Evolutionary conservation across 37 sponge, comb jelly and placozoan species (phyloP).

Genomic region (Beroe forskalii): DNA sequence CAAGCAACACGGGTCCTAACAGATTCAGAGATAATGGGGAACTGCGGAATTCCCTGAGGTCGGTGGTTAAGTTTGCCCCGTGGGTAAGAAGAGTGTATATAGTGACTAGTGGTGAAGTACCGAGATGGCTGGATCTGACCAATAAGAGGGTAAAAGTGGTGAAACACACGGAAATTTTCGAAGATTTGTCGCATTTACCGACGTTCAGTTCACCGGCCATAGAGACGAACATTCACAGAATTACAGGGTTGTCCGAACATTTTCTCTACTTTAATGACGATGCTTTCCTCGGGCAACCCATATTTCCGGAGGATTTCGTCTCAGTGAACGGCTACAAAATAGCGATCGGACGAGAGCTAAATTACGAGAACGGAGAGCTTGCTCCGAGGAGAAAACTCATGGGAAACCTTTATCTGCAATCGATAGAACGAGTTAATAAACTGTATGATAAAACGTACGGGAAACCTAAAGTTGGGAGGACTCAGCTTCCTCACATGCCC

Average conservation of each 20-base stretch:
- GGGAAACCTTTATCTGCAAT: constrained; percentile 87
- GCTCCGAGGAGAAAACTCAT: constrained; percentile 67
- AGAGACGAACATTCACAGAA: constrained; percentile 88
- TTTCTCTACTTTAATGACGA: constrained; percentile 98
- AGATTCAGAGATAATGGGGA: constrained; percentile 68
- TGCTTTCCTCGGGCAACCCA: constrained; percentile 84
- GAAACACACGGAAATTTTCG: constrained; percentile 89
- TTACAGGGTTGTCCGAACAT: constrained; percentile 79
- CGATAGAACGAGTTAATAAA: constrained; percentile 79
- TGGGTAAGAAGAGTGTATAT: constrained; percentile 93
- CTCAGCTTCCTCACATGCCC: constrained; percentile 95
- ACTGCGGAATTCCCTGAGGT: constrained; percentile 86
- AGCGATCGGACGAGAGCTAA: constrained; percentile 85
- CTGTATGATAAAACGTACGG: constrained; percentile 82
- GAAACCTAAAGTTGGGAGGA: constrained; percentile 68
- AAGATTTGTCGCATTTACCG: constrained; percentile 86
- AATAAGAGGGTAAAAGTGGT: constrained; percentile 79
- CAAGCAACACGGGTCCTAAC: background rate
- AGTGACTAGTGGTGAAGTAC: constrained; percentile 97
- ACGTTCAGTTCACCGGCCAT: constrained; percentile 97
- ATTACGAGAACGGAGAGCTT: background rate
- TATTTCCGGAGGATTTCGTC: constrained; percentile 90
- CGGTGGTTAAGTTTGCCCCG: constrained; percentile 82
- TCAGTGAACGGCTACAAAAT: constrained; percentile 66
- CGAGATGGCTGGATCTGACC: constrained; percentile 89